Percentiles rank a stretch among this genome's conserved stretches.
These are phyloP conservation scores for Microcebus jonahi DNA, from an alignment of 2,113 vertebrate genomes.

Conservation along the genomic window DNA sequence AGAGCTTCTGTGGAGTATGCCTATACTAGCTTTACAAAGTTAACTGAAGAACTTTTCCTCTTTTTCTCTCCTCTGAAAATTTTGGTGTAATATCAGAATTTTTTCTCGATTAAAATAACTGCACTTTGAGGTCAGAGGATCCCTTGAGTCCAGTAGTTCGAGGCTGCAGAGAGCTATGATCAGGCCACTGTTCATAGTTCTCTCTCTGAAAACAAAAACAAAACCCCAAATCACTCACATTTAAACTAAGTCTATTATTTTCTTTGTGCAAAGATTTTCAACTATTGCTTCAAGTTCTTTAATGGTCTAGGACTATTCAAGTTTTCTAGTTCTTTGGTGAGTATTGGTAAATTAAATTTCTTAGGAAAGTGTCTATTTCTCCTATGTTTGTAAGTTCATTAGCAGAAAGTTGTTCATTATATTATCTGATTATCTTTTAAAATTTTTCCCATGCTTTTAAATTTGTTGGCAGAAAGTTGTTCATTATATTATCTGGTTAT, in stretches of 20 bases:
- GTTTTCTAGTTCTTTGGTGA: not conserved
- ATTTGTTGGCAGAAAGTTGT: not conserved
- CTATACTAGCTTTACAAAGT: not conserved
- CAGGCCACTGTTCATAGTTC: too few species aligned
- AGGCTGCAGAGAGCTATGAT: too few species aligned
- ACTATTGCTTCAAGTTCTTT: not conserved
- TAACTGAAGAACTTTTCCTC: not conserved
- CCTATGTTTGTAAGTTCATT: not conserved
- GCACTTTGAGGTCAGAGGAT: not conserved
- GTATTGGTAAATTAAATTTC: not conserved
- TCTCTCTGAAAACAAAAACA: too few species aligned
- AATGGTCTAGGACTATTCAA: not conserved
- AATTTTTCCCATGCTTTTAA: not conserved
- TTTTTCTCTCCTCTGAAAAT: conserved; percentile 19
- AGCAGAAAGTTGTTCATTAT: not conserved
- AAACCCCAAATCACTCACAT: not conserved
- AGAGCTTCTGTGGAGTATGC: not conserved
- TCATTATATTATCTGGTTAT: not conserved
- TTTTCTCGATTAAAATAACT: not conserved
- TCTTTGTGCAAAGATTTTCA: not conserved
- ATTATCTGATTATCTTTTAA: not conserved
- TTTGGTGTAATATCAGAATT: not conserved
- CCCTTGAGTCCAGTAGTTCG: too few species aligned
- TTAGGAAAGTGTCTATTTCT: not conserved
- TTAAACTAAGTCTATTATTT: not conserved